Percentiles rank a stretch among this genome's conserved stretches.
Evolutionary conservation across 2,888 invertebrate species (phyloP).

Genomic region (Andrena marginata): DNA sequence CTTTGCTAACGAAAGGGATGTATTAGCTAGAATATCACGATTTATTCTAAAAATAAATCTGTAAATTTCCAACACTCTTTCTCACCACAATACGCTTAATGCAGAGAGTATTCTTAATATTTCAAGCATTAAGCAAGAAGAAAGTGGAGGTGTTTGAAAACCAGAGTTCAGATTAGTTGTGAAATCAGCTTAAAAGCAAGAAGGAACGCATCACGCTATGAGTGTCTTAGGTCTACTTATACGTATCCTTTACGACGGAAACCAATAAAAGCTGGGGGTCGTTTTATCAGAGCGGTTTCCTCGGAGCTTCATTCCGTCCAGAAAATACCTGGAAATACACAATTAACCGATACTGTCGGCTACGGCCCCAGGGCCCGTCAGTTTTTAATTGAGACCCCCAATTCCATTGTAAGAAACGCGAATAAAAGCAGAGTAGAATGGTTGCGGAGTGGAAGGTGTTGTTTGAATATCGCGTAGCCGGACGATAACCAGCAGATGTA

Average conservation of each 20-base stretch:
- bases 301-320: background rate
- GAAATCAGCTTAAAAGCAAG: constrained; percentile 45
- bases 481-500: constrained; percentile 24
- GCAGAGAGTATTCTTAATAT: no score
- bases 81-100: no score
- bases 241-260: constrained; percentile 42
- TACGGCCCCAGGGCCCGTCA: background rate
- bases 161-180: constrained; percentile 27
- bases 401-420: background rate
- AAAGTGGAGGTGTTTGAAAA: background rate
- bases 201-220: constrained; percentile 31
- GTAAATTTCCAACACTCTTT: no score
- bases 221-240: constrained; percentile 19
- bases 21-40: no score
- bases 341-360: constrained; percentile 26
- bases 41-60: no score
- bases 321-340: constrained; percentile 21
- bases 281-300: constrained; percentile 15
- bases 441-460: background rate
- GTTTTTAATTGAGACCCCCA: background rate
- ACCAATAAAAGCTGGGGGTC: constrained; percentile 30
- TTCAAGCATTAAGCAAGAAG: background rate
- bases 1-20: no score
- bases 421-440: background rate
- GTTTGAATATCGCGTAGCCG: constrained; percentile 11